These are phyloP conservation scores for Leucoraja ocellata DNA, from an alignment of 2,797 vertebrate species.

Conservation along the genomic window DNA sequence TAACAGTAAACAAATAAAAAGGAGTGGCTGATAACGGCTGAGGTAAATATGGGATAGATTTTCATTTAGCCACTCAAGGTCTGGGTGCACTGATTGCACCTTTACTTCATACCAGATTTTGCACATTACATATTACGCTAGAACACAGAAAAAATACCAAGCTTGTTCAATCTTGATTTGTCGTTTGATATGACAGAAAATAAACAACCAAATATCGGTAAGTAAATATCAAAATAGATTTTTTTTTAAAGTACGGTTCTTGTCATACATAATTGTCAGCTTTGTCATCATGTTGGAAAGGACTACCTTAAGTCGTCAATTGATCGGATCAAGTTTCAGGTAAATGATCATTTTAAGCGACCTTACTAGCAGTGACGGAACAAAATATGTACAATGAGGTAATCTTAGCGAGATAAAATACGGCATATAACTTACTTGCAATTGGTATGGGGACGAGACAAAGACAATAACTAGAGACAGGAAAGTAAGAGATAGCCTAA, in stretches of 20 bases:
- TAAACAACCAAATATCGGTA: not conserved
- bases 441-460: too few relatives aligned
- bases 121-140: too few relatives aligned
- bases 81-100: not conserved
- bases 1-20: constrained; percentile 10
- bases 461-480: not conserved
- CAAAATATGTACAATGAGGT: not conserved
- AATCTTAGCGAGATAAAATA: not conserved
- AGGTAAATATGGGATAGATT: not conserved
- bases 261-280: not conserved
- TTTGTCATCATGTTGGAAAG: not conserved
- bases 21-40: constrained; percentile 2
- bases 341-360: not conserved
- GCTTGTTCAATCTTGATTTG: not conserved
- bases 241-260: not conserved
- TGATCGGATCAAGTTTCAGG: not conserved
- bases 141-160: not conserved
- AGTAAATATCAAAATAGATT: not conserved
- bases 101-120: not conserved
- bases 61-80: not conserved
- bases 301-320: not conserved
- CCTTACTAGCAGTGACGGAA: not conserved
- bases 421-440: not conserved
- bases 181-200: not conserved
- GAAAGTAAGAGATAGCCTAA: not conserved